Percentiles rank a stretch among this genome's conserved stretches.
Conservation (phyloP, 1,140 invertebrate species). For the Ostrea denselamellosa region DNA sequence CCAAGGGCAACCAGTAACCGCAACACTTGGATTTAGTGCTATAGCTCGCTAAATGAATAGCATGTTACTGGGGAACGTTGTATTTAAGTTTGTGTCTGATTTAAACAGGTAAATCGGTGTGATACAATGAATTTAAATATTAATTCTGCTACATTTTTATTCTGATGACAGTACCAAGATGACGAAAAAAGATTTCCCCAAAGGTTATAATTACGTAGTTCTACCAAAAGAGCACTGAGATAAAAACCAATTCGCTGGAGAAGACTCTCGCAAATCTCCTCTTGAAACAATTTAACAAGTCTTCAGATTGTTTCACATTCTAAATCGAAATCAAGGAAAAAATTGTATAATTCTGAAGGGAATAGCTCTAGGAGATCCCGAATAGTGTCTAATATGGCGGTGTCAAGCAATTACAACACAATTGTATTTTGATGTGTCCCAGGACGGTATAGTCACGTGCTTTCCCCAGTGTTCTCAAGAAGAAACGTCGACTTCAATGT, state of each 20-base stretch:
- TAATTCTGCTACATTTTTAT: too few species aligned
- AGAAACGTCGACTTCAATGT: constrained; percentile 21
- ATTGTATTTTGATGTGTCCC: constrained; percentile 39
- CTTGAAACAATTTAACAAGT: constrained; percentile 25
- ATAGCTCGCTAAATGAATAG: too few species aligned
- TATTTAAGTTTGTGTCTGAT: too few species aligned
- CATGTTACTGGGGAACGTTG: too few species aligned
- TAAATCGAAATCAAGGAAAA: constrained; percentile 26
- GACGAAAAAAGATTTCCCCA: too few species aligned
- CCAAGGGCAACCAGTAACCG: too few species aligned
- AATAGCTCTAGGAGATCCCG: background rate
- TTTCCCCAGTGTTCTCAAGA: constrained; percentile 1
- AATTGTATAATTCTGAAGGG: background rate
- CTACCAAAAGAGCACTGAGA: too few species aligned
- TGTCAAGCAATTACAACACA: constrained; percentile 28
- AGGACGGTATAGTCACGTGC: constrained; percentile 13
- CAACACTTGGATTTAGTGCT: too few species aligned
- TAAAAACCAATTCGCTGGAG: background rate
- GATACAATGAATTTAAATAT: too few species aligned
- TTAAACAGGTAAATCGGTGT: too few species aligned
- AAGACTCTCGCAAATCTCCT: background rate
- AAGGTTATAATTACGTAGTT: too few species aligned
- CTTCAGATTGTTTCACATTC: background rate
- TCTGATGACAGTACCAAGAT: too few species aligned
- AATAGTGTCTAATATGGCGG: constrained; percentile 12